Base-by-base conservation (phyloP, 2,113 vertebrate species). In the Potamarius usumacintae region DNA sequence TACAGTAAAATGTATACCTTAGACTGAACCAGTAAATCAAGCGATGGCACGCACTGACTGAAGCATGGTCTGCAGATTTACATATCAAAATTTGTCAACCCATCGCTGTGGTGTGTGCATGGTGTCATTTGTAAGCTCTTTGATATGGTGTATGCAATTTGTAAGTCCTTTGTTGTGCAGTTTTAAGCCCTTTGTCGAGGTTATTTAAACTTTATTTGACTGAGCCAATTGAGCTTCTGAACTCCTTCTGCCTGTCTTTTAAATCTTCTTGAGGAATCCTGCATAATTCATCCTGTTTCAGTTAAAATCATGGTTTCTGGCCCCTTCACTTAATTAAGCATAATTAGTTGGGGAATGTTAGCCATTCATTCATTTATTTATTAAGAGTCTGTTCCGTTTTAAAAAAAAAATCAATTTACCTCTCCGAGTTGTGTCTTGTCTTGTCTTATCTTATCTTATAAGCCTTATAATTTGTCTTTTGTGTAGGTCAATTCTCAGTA, bases 401-500 rank as follows among this genome's bases (percentile, higher is more conserved):
- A 42, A 42, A 42, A 42, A 42, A 42, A 42, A 42, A 42, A 42
- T 4, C 42, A 42, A 4, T 42, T 42, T 42, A 42, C 42, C 42
- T 42, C 42, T 42, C 42, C 42, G 0, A 42, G 42, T 42, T 42
- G 42, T 42, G 42, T 42, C 1, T 34, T 42, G 3, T 42, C 34
- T 42, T 42, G 42, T 42, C 1, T 34, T 42, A 42, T 42, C 34
- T 42, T 42, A 4, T 42, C 4, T 42, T 42, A 42, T 42, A 42
- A 42, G 42, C 42, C 42, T 42, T 42, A 42, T 42, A 4, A 42
- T 42, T 42, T 42, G 11, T 53, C 0, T 87, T 53, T 58, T 86
- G 30, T 81, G 5, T 92, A 99, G 98, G 95, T 99, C 57, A 97
- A 97, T 85, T 97, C 98, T 7, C 97, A 97, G 0, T 99, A 97